Conservation (phyloP, 1,140 invertebrate genomes). For the Listronotus oregonensis region DNA sequence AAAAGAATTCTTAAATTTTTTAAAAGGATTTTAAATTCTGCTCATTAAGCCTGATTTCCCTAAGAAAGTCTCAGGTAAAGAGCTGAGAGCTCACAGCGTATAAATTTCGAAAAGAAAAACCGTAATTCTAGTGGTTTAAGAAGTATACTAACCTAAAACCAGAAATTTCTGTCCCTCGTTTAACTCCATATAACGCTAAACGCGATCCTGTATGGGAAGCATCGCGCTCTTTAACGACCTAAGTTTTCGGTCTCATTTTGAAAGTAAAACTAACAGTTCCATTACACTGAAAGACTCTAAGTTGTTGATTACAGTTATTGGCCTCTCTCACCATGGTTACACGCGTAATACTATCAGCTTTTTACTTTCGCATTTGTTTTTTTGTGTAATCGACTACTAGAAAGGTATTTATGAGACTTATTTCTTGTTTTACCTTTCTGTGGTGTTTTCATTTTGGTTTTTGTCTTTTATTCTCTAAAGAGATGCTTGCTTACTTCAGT, state of each 20-base stretch:
- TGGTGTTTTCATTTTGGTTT: background rate
- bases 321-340: constrained; percentile 28
- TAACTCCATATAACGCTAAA: constrained; percentile 32
- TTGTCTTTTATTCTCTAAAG: background rate
- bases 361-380: constrained; percentile 26
- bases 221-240: constrained; percentile 40
- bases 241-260: constrained; percentile 48
- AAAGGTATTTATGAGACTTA: constrained; percentile 5
- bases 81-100: no score
- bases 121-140: constrained; percentile 15
- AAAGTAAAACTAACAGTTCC: constrained; percentile 46
- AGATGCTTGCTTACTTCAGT: no score
- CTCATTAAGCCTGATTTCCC: no score
- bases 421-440: background rate
- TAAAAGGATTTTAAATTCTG: no score
- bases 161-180: constrained; percentile 29
- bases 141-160: constrained; percentile 28
- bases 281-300: constrained; percentile 44
- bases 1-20: no score
- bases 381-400: constrained; percentile 6
- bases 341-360: constrained; percentile 30
- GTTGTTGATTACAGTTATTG: constrained; percentile 47
- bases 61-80: no score
- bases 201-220: constrained; percentile 30
- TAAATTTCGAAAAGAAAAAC: constrained; percentile 8